Percentiles rank a stretch among this genome's conserved stretches.
Conservation (phyloP, 1,140 invertebrate genomes). For the Sycobia sp. region DNA sequence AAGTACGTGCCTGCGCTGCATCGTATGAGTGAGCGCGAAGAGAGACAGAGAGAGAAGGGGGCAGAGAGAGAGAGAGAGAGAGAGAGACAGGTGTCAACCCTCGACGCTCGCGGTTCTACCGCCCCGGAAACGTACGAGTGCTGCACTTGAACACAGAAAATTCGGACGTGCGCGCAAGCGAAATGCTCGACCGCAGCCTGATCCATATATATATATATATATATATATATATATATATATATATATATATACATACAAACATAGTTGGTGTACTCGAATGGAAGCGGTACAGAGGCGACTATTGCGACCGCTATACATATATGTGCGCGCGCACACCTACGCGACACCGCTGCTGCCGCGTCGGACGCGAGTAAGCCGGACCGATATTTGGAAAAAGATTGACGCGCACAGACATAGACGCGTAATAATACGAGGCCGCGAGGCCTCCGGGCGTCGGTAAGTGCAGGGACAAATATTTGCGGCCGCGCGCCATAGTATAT, state of each 20-base stretch:
- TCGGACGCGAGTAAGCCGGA: no score
- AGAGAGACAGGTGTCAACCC: conserved; percentile 4
- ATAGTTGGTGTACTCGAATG: no score
- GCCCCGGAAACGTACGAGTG: conserved; percentile 24
- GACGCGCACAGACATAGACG: not conserved
- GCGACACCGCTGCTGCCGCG: no score
- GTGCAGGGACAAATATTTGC: no score
- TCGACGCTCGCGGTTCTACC: not conserved
- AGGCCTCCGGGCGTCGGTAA: no score
- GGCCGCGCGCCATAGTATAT: no score
- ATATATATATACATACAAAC: no score
- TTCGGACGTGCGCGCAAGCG: conserved; percentile 10
- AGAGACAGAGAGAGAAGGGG: no score
- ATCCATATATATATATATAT: not conserved
- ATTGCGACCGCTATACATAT: not conserved
- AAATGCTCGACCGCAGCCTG: conserved; percentile 21
- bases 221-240: no score
- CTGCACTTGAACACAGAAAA: conserved; percentile 26
- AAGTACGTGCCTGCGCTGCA: conserved; percentile 7
- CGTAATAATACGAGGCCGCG: not conserved
- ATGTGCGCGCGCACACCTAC: not conserved
- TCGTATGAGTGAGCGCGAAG: no score
- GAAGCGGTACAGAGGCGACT: not conserved
- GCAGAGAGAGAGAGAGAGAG: no score
- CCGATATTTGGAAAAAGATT: not conserved